A percentile compares a stretch with the other conserved stretches of the same genome.
Evolutionary conservation across 2,797 vertebrate species (phyloP).

Genomic region (Poecilia gillii): DNA sequence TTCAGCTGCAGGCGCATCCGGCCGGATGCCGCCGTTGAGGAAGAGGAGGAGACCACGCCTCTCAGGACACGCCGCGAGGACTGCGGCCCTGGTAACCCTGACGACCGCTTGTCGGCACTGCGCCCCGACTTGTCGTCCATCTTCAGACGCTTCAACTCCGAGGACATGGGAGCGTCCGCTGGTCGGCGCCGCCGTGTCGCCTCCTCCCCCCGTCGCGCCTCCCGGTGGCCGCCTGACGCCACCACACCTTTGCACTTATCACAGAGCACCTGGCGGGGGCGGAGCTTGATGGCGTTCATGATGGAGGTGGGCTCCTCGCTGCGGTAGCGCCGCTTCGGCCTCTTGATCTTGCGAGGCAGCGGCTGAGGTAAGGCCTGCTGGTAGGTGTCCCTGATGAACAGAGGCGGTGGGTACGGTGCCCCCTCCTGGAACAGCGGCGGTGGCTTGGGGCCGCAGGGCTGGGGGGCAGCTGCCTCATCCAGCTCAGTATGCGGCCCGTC

Average conservation of each 20-base stretch:
- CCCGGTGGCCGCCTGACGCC: slow-evolving; percentile 86
- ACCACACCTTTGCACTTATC: slow-evolving; percentile 97
- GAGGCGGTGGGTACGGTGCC: slow-evolving; percentile 94
- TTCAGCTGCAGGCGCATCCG: slow-evolving; percentile 84
- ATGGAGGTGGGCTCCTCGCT: slow-evolving; percentile 97
- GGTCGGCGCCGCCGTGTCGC: slow-evolving; percentile 83
- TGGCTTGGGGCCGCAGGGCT: slow-evolving; percentile 89
- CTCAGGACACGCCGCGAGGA: slow-evolving; percentile 67
- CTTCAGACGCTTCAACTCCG: slow-evolving; percentile 86
- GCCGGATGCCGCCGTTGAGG: slow-evolving; percentile 62
- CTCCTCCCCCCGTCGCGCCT: slow-evolving; percentile 89
- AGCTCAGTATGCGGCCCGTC: slow-evolving; percentile 15
- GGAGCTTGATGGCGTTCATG: slow-evolving; percentile 97
- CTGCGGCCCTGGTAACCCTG: slow-evolving; percentile 83
- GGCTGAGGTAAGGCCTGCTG: slow-evolving; percentile 99
- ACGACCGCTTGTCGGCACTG: slow-evolving; percentile 72
- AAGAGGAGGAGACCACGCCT: slow-evolving; percentile 55
- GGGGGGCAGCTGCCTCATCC: slow-evolving; percentile 69
- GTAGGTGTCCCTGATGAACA: slow-evolving; percentile 99
- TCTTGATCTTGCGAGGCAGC: slow-evolving; percentile 94
- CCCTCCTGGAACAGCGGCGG: slow-evolving; percentile 97
- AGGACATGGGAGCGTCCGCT: slow-evolving; percentile 64
- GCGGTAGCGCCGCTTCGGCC: slow-evolving; percentile 94
- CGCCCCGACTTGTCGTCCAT: slow-evolving; percentile 87
- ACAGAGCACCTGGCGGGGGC: slow-evolving; percentile 95